Base-by-base conservation (phyloP, 2,797 vertebrate species). In the Fratercula arctica region DNA sequence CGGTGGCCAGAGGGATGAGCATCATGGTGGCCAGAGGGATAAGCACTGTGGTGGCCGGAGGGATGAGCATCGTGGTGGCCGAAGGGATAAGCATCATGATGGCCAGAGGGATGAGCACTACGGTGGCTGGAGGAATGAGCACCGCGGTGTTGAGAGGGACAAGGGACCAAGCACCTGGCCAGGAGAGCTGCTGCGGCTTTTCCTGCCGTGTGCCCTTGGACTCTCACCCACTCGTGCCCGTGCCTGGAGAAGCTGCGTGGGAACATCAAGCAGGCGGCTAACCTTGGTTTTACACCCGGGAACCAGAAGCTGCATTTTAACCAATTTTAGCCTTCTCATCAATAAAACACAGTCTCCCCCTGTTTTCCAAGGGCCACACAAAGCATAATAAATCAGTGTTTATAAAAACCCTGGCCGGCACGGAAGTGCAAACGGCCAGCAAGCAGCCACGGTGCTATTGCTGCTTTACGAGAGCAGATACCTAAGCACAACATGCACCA, bases 121-220 rank as follows among this genome's bases (percentile, higher is more conserved):
- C 1, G 33, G 45, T 17, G 29, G 59, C 37, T 3, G 11, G 20
- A 48, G 24, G 24, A n/a, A 24, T 3, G 15, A 25, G 16, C 8
- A 13, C 8, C 20, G 3, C 3, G 6, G 21, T 13, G 15, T 8
- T 6, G 1, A 8, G 57, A 14, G 13, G 46, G 45, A n/a, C 33
- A 5, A 59, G 33, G 76, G 39, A 29, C 6, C 10, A 48, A 48
- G 67, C 46, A 5, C 13, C 56, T 13, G 33, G 54, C 43, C 31
- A 2, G 35, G n/a, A 43, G 37, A 43, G 37, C 66, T 29, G 53
- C 39, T 1, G 9, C 1, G n/a, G 6, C 16, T n/a, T 25, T 19
- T 25, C 41, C 67, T 39, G 60, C 48, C 2, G 3, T 1, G 11
- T 3, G 43, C 50, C 61, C 68, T 19, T 10, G 61, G 74, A 13